phyloP scores from a whole-genome alignment of 2,888 invertebrate genomes.

The Agriotes lineatus region DNA sequence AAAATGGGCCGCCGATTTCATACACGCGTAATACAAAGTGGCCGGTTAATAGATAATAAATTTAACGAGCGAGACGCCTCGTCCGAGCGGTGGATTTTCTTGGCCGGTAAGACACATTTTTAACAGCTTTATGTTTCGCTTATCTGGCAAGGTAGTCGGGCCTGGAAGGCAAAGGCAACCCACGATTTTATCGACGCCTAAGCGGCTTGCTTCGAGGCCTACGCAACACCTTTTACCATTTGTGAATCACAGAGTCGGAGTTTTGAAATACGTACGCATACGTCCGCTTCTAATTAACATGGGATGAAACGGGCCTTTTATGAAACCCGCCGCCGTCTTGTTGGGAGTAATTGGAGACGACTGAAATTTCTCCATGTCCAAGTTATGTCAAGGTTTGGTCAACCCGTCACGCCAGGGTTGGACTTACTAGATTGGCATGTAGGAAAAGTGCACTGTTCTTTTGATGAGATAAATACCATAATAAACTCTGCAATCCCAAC shows the following conservation, averaged over 20 bases:
- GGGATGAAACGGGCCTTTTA: conserved; percentile 3
- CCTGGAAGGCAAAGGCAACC: conserved; percentile 18
- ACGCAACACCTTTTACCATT: conserved; percentile 28
- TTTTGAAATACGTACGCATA: conserved; percentile 17
- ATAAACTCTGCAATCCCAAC: too few relatives aligned
- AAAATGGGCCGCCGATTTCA: too few relatives aligned
- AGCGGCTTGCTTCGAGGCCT: conserved; percentile 2
- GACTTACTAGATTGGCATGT: too few relatives aligned
- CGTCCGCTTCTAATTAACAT: conserved; percentile 21
- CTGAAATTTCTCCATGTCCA: background rate
- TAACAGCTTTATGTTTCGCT: conserved; percentile 12
- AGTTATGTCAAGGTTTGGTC: background rate
- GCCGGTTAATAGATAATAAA: background rate
- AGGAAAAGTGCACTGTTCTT: too few relatives aligned
- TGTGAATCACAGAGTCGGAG: conserved; percentile 11
- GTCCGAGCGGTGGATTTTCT: background rate
- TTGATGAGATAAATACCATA: too few relatives aligned
- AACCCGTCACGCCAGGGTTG: too few relatives aligned
- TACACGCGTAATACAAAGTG: too few relatives aligned
- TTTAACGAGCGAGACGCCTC: background rate
- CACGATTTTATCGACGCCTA: conserved; percentile 27
- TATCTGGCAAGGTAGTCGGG: conserved; percentile 22
- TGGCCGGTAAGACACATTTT: conserved; percentile 3
- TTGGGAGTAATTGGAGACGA: conserved; percentile 7
- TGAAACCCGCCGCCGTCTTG: conserved; percentile 12